Percentiles rank a stretch among this genome's conserved stretches.
Evolutionary conservation across 2,888 invertebrate species (phyloP).

Genomic region (Conops quadrifasciatus): DNA sequence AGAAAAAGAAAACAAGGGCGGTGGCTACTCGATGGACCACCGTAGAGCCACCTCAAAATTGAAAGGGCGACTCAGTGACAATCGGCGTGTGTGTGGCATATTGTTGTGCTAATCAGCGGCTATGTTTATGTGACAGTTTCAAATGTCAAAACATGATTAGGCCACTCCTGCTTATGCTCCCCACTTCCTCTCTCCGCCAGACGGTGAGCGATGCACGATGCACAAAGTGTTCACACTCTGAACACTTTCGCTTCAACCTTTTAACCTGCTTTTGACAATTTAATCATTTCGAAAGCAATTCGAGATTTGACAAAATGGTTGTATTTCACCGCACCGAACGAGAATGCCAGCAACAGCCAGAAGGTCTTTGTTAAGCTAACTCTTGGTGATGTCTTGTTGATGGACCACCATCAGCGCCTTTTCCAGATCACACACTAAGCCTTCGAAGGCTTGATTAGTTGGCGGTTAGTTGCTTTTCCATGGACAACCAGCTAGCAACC

Average conservation of each 20-base stretch:
- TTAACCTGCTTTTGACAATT: slow-evolving; percentile 23
- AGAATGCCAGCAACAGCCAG: background rate
- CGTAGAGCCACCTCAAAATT: background rate
- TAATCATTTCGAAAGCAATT: slow-evolving; percentile 21
- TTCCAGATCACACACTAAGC: background rate
- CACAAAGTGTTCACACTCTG: no score
- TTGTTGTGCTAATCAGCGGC: slow-evolving; percentile 46
- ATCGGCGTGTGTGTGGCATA: slow-evolving; percentile 18
- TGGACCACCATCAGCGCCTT: slow-evolving; percentile 30
- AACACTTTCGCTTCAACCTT: slow-evolving; percentile 19
- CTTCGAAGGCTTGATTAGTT: background rate
- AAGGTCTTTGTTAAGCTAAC: slow-evolving; percentile 7
- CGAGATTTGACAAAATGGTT: slow-evolving; percentile 9
- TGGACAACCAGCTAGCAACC: no score
- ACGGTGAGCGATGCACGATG: no score
- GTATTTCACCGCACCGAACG: no score
- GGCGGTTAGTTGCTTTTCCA: background rate
- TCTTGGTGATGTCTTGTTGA: slow-evolving; percentile 21
- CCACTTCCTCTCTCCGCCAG: background rate
- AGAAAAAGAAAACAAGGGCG: no score
- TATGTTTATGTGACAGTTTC: slow-evolving; percentile 48
- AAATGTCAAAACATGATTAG: slow-evolving; percentile 40
- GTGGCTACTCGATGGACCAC: background rate
- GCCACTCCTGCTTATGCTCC: slow-evolving; percentile 31
- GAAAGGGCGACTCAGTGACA: slow-evolving; percentile 7